Evolutionary conservation across 2,797 vertebrate genomes (phyloP), one percentile per base, ranked within the genome.

Genomic region (Crypturellus tataupa): DNA sequence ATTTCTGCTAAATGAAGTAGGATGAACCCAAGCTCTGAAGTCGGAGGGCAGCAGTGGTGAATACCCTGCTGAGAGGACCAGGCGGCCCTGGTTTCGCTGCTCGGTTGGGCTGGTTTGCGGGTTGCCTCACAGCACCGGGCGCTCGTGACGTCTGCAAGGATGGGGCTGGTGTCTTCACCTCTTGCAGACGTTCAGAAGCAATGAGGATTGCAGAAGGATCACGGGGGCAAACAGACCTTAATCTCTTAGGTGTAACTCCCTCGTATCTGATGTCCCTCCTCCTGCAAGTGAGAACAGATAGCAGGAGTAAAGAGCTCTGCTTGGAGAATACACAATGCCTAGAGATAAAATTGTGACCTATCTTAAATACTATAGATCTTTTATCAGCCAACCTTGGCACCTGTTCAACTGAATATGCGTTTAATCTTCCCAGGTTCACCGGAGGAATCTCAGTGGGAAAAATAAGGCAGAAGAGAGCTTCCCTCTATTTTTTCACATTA

Each of bases 91-190:
- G n/a, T 83, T 85, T 80, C 72, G 40, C 15, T 84, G 33, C 87
- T 93, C 92, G 89, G 44, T 84, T 69, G 79, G 89, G 80, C 76
- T 72, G 92, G 76, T 94, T 93, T 95, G 81, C 53, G 56, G 53
- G 75, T 93, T 95, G 84, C 89, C 65, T 95, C 90, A 93, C 69
- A 35, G 62, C 47, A 65, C 80, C 79, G 65, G 84, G 81, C 87
- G 58, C 64, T 90, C 0, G 0, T 81, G 93, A 40, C 88, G 64
- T 81, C 72, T 56, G 68, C 46, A 27, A 77, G 83, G 79, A 40
- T 59, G 90, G 67, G 55, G 60, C 81, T 2, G 62, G 37, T 78
- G 69, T 81, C 64, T 87, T 83, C 40, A 7, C 0, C 0, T 59
- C 55, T 80, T 71, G 72, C 81, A 68, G 63, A 86, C 51, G 39